phyloP scores from a whole-genome alignment of 2,888 invertebrate genomes.

The Folsomia candida region DNA sequence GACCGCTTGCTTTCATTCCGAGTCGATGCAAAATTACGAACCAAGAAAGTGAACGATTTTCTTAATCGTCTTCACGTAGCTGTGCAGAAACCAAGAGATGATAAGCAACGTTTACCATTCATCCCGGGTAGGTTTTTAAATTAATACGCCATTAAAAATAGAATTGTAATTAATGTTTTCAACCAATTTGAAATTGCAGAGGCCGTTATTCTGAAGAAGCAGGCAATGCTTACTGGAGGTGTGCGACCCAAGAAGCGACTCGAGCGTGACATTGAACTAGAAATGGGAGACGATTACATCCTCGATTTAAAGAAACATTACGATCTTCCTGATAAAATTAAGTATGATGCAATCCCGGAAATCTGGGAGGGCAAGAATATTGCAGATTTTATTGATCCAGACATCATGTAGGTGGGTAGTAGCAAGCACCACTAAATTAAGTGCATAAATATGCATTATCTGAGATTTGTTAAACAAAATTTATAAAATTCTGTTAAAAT shows the following conservation, averaged over 20 bases:
- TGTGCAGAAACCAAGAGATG: slow-evolving; percentile 77
- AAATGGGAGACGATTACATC: slow-evolving; percentile 91
- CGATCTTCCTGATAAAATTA: slow-evolving; percentile 86
- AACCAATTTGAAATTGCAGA: slow-evolving; percentile 54
- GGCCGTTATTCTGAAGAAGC: slow-evolving; percentile 62
- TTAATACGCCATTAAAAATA: neutral
- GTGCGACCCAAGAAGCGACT: slow-evolving; percentile 65
- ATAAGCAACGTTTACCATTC: slow-evolving; percentile 68
- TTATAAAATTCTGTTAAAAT: slow-evolving; percentile 2
- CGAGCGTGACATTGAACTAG: slow-evolving; percentile 89
- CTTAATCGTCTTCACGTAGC: slow-evolving; percentile 92
- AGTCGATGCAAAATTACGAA: slow-evolving; percentile 89
- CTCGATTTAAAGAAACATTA: slow-evolving; percentile 92
- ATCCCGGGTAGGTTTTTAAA: slow-evolving; percentile 61
- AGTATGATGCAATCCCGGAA: slow-evolving; percentile 91
- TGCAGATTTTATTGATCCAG: slow-evolving; percentile 95
- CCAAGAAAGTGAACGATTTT: slow-evolving; percentile 87
- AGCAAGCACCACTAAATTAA: too few relatives aligned
- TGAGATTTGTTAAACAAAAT: slow-evolving; percentile 6
- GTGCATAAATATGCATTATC: slow-evolving; percentile 10
- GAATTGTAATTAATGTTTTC: neutral
- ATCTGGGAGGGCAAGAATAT: slow-evolving; percentile 98
- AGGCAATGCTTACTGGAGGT: slow-evolving; percentile 57
- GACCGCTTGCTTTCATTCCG: slow-evolving; percentile 84
- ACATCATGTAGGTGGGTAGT: slow-evolving; percentile 79